phyloP scores from a whole-genome alignment of 2,113 vertebrate genomes.

The Perca schrenkii region DNA sequence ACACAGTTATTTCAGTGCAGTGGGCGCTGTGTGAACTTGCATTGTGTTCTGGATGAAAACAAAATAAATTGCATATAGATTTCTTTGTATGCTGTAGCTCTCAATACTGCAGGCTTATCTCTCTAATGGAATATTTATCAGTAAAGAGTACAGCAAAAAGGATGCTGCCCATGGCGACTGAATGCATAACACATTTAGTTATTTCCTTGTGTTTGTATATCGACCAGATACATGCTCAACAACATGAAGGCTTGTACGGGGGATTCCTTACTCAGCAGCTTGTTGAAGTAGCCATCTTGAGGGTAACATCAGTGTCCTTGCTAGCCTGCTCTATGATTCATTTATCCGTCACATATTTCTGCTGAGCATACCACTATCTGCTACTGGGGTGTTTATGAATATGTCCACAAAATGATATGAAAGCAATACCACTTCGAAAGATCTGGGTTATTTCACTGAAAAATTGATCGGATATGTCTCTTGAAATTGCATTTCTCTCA shows the following conservation, averaged over 20 bases:
- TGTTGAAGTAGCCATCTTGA: slow-evolving; percentile 30
- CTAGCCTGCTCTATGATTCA: slow-evolving; percentile 50
- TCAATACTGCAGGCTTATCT: slow-evolving; percentile 68
- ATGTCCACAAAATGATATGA: slow-evolving; percentile 68
- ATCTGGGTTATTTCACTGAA: slow-evolving; percentile 58
- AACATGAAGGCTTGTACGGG: slow-evolving; percentile 39
- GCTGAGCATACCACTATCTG: slow-evolving; percentile 65
- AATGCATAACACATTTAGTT: slow-evolving; percentile 69
- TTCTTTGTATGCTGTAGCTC: slow-evolving; percentile 53
- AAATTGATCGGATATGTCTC: slow-evolving; percentile 62
- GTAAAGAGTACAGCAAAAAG: slow-evolving; percentile 44
- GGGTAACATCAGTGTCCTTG: slow-evolving; percentile 58
- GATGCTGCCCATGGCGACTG: slow-evolving; percentile 57
- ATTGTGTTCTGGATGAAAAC: slow-evolving; percentile 44
- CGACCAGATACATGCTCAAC: slow-evolving; percentile 61
- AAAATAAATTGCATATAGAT: slow-evolving; percentile 69
- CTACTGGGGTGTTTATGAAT: slow-evolving; percentile 68
- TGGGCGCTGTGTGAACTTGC: neutral
- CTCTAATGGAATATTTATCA: slow-evolving; percentile 81
- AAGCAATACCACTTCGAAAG: slow-evolving; percentile 74
- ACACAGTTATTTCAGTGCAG: slow-evolving; percentile 20
- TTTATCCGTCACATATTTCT: slow-evolving; percentile 68
- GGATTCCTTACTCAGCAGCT: slow-evolving; percentile 67
- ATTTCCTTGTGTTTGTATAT: slow-evolving; percentile 63
- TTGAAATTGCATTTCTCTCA: slow-evolving; percentile 71